phyloP scores from a whole-genome alignment of 2,888 invertebrate genomes.

The Tricholauxania praeusta region DNA sequence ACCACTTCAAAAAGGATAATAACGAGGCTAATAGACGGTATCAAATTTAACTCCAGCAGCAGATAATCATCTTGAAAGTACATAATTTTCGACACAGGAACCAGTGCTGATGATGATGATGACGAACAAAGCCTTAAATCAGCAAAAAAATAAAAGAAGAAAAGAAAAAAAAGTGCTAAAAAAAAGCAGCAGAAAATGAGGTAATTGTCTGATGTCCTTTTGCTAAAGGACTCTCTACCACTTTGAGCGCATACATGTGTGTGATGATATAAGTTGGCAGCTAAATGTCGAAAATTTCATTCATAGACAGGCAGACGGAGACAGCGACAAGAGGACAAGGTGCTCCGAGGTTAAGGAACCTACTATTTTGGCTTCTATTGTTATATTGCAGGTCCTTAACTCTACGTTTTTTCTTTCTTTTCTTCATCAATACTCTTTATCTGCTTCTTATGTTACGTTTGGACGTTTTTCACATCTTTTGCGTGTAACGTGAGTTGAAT shows the following conservation, averaged over 20 bases:
- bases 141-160: slow-evolving; percentile 29
- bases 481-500: slow-evolving; percentile 43
- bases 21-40: slow-evolving; percentile 65
- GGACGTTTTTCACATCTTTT: slow-evolving; percentile 14
- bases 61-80: slow-evolving; percentile 56
- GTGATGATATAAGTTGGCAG: slow-evolving; percentile 15
- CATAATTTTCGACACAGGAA: slow-evolving; percentile 30
- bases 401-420: slow-evolving; percentile 18
- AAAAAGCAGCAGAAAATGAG: slow-evolving; percentile 41
- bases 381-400: slow-evolving; percentile 34
- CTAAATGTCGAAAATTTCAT: slow-evolving; percentile 25
- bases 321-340: slow-evolving; percentile 1
- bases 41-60: slow-evolving; percentile 62
- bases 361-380: slow-evolving; percentile 34
- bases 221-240: slow-evolving; percentile 48
- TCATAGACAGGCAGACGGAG: slow-evolving; percentile 29
- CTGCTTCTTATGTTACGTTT: neutral
- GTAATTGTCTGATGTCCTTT: slow-evolving; percentile 55
- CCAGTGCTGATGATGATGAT: neutral
- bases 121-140: slow-evolving; percentile 19
- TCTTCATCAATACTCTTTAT: slow-evolving; percentile 9
- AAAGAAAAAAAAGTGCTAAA: slow-evolving; percentile 22
- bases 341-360: slow-evolving; percentile 51
- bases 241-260: slow-evolving; percentile 33
- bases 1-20: slow-evolving; percentile 65